Conservation (phyloP, 1,140 invertebrate genomes). For the Drusus annulatus region DNA sequence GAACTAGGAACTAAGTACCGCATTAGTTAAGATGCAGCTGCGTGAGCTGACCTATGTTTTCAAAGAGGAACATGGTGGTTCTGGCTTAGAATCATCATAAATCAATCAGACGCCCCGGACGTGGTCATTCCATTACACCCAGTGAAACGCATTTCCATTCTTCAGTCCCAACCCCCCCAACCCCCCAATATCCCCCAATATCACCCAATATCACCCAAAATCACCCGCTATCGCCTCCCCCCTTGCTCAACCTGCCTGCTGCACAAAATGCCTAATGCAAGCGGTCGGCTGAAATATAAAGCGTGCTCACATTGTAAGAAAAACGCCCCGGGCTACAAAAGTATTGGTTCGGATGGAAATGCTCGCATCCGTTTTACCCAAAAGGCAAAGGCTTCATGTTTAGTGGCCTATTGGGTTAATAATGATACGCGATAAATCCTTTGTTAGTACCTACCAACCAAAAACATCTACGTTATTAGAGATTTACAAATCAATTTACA, state of each 20-base stretch:
- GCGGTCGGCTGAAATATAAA: conserved; percentile 42
- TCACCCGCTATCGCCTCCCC: neutral
- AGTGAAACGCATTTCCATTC: conserved; percentile 40
- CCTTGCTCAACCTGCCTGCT: neutral
- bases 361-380: neutral
- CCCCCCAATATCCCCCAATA: neutral
- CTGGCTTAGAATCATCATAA: conserved; percentile 34
- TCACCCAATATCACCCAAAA: neutral
- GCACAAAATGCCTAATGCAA: conserved; percentile 49
- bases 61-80: neutral
- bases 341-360: conserved; percentile 6
- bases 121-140: neutral
- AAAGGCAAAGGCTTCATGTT: conserved; percentile 32
- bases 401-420: neutral
- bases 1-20: too few relatives aligned
- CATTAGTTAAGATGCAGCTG: too few relatives aligned
- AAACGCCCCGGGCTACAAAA: conserved; percentile 43
- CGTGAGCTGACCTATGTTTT: too few relatives aligned
- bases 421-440: neutral
- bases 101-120: conserved; percentile 20
- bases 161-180: neutral
- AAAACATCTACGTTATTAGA: too few relatives aligned
- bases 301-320: conserved; percentile 37
- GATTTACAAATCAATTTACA: too few relatives aligned
- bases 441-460: too few relatives aligned